Base-by-base conservation (phyloP, 2,888 invertebrate species). In the Temnothorax ravouxi region DNA sequence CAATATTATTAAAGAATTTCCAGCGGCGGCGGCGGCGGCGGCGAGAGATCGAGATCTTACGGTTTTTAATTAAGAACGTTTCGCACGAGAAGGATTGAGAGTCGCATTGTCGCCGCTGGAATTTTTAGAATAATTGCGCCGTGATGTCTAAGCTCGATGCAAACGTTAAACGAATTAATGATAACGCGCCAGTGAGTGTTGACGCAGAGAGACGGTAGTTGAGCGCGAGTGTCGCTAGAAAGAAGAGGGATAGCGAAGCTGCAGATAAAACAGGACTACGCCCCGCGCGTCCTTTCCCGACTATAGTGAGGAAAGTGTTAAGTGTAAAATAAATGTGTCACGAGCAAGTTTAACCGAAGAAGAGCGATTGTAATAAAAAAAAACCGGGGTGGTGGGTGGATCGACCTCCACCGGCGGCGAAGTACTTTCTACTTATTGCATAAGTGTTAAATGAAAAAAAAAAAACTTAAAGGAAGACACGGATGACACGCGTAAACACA, bases 351-450 rank as follows among this genome's bases (percentile, higher is more conserved):
- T 79, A 66, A 50, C 61, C 41, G 29, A 34, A 34, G 62, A 62
- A 62, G n/a, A 69, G 83, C 54, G 50, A 54, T 66, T 66, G 69
- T 69, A 76, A 61, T 38, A 75, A 80, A 61, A 50, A 41, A 50
- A 29, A 29, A 34, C 38, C 59, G 18, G 50, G 34, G 47, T 64
- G 0, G 3, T n/a, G 29, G 29, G 54, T 38, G 29, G 54, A 62
- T 54, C 77, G 84, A 76, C 29, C 44, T 85, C 79, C 76, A 44
- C 56, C 88, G 82, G 84, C 56, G 80, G 86, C 83, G 72, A 64
- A 86, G 69, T 91, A 91, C 91, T 90, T 91, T 90, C 89, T 90
- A 88, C 87, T 80, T 89, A 86, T 83, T 79, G 80, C 85, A 71
- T 88, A 85, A 84, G 85, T 84, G 86, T 90, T 87, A 84, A 89